Evolutionary conservation across 2,797 vertebrate species (phyloP), one percentile per base, ranked within the genome.

Genomic region (Danio choprae): DNA sequence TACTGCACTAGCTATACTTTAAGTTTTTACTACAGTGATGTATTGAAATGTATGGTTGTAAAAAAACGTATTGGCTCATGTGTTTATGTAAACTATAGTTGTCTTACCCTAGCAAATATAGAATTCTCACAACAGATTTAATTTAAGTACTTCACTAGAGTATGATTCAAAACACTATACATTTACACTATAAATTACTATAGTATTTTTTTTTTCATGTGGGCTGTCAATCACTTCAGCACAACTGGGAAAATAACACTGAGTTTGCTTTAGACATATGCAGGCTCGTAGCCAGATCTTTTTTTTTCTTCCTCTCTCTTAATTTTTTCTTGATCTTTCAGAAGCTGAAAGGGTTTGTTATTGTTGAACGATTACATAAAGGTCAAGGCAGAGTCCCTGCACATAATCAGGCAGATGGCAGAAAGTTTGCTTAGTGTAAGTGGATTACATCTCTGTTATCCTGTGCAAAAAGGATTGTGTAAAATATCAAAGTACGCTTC

Each of bases 141-240:
- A n/a, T 29, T 29, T 3, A 29, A 29, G 1, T 1, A 29, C 29
- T 29, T 29, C 3, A 29, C 29, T 29, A 29, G 29, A 29, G 29
- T 29, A 29, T 29, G 29, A 29, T 29, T 29, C 29, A 29, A 29
- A 29, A 3, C 29, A 29, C 1, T n/a, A n/a, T n/a, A n/a, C n/a
- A n/a, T n/a, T n/a, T n/a, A n/a, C n/a, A n/a, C n/a, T 1, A 29
- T 29, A 29, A 29, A 29, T 29, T 29, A 29, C 29, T 29, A 29
- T 29, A 29, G 1, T 29, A 29, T 29, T 29, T 29, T 29, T n/a
- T n/a, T 29, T 29, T 29, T 29, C 29, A 29, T 29, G 29, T 29
- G 29, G 3, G n/a, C n/a, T n/a, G n/a, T n/a, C 64, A 83, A 65
- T 76, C 82, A 59, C 56, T 71, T 58, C 16, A 80, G 46, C 36